Evolutionary conservation across 1,140 invertebrate species (phyloP), one percentile per base, ranked within the genome.

Genomic region (Calosoma granatense): DNA sequence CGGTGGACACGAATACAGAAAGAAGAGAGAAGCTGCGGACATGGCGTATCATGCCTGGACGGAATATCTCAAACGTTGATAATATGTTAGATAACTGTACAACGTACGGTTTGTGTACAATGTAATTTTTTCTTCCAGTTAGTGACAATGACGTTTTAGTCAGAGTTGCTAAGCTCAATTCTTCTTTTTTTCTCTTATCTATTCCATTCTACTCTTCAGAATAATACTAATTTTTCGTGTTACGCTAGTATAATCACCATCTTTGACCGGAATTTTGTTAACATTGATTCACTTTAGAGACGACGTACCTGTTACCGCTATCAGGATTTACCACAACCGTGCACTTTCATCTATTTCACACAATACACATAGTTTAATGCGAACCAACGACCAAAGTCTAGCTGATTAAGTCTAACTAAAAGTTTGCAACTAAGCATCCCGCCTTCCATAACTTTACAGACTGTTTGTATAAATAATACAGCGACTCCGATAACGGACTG

Each of bases 31-130:
- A 22, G 63, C 62, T 43, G 60, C 61, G 20, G 66, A 69, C 12
- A 65, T 78, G 36, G 83, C 85, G 0, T 87, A 87, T 67, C 70
- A 75, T 60, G 84, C 78, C 41, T 83, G 80, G 78, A 64, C 59
- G 20, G 64, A 74, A 22, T 72, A 74, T 58, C 51, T 66, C 57
- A 62, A 26, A 54, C 53, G 22, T 2, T 26, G 15, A 54, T 26
- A 36, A 30, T 17, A 17, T 17, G 41, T 47, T 12, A 6, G 6
- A 30, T 30, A 30, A 14, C 26, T 47, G 41, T 47, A 47, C 41
- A 47, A 17, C 9, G 41, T 17, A 12, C 41, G 17, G 41, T 47
- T 47, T 47, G 41, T 30, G 4, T 30, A 47, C 17, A 47, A 12
- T 47, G 9, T 3, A 47, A 47, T 47, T 47, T n/a, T n/a, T 6